Conservation (phyloP, 2,113 vertebrate genomes). For the Notarius quadriscutis region DNA sequence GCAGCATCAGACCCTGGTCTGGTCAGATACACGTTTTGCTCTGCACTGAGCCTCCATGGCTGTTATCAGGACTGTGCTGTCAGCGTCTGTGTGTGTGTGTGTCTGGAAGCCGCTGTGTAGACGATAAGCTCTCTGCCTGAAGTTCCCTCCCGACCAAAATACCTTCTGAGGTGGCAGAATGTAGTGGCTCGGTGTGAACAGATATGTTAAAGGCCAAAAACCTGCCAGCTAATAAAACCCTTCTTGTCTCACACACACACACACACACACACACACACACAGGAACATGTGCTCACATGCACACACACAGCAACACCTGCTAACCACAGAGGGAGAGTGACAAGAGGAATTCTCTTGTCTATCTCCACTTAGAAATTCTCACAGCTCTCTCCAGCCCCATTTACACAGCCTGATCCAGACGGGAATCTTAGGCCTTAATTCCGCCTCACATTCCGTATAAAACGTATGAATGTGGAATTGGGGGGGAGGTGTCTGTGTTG, state of each 20-base stretch:
- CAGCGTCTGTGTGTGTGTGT: constrained; percentile 25
- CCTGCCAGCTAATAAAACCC: constrained; percentile 26
- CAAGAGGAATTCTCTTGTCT: constrained; percentile 26
- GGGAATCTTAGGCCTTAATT: too few relatives aligned
- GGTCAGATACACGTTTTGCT: neutral
- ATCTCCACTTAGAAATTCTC: neutral
- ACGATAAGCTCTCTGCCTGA: constrained; percentile 24
- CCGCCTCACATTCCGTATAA: too few relatives aligned
- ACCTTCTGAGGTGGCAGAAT: constrained; percentile 45
- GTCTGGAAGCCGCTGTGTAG: neutral
- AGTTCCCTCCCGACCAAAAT: constrained; percentile 13
- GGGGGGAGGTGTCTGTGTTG: too few relatives aligned
- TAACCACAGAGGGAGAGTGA: constrained; percentile 17
- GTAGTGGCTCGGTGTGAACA: constrained; percentile 34
- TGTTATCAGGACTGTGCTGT: constrained; percentile 18
- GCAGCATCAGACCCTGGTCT: neutral
- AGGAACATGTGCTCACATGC: neutral
- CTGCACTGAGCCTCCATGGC: neutral
- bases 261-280: constrained; percentile 3
- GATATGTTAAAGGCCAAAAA: constrained; percentile 33
- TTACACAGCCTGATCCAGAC: too few relatives aligned
- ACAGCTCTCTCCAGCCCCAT: neutral
- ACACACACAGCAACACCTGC: constrained; percentile 31
- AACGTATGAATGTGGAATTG: too few relatives aligned
- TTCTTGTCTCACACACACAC: neutral